These are phyloP conservation scores for Perdita meconis DNA, from an alignment of 2,888 invertebrate species.

Conservation along the genomic window DNA sequence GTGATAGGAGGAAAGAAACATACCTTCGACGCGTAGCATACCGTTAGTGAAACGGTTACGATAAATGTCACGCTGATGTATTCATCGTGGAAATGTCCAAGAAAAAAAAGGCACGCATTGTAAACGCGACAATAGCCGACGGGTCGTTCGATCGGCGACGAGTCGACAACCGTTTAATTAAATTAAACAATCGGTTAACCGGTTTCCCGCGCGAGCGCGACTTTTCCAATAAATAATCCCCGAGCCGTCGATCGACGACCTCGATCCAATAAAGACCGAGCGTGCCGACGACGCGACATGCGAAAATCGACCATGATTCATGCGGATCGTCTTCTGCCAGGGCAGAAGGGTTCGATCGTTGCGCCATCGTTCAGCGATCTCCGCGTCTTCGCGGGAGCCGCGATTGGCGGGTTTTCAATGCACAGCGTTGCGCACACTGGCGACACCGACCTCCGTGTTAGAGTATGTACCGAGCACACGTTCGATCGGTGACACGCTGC, in stretches of 20 bases:
- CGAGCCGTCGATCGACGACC: slow-evolving; percentile 48
- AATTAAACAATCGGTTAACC: slow-evolving; percentile 49
- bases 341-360: slow-evolving; percentile 51
- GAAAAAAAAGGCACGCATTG: slow-evolving; percentile 1
- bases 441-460: slow-evolving; percentile 38
- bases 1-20: neutral
- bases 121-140: slow-evolving; percentile 18
- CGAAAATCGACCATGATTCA: slow-evolving; percentile 52
- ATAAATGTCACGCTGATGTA: slow-evolving; percentile 22
- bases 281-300: slow-evolving; percentile 15
- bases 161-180: slow-evolving; percentile 28
- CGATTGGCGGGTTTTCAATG: slow-evolving; percentile 59
- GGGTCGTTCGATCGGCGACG: neutral
- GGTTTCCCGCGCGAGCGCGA: slow-evolving; percentile 32
- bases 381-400: slow-evolving; percentile 14
- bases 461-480: slow-evolving; percentile 41
- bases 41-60: slow-evolving; percentile 3
- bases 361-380: slow-evolving; percentile 61
- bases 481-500: slow-evolving; percentile 78
- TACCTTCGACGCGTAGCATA: neutral
- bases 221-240: slow-evolving; percentile 39
- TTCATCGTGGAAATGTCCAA: neutral
- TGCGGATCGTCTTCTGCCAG: slow-evolving; percentile 28
- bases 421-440: slow-evolving; percentile 18
- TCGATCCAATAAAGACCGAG: slow-evolving; percentile 38